Evolutionary conservation across 2,888 invertebrate species (phyloP).

Genomic region (Deilephila elpenor): DNA sequence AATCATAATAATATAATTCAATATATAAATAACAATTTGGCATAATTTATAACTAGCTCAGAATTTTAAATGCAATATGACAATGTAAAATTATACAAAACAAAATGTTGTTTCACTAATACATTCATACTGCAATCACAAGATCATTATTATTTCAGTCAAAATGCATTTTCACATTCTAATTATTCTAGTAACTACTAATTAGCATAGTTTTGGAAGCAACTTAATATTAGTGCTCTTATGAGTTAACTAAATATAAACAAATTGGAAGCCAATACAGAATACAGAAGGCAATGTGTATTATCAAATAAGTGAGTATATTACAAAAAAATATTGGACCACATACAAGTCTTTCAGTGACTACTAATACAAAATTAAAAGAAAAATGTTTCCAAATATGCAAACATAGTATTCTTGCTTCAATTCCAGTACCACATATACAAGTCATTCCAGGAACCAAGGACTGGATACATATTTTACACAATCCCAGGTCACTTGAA

Average conservation of each 20-base stretch:
- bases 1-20: slow-evolving; percentile 49
- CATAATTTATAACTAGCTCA: slow-evolving; percentile 74
- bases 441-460: neutral
- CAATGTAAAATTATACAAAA: slow-evolving; percentile 69
- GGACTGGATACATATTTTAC: neutral
- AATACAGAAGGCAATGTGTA: slow-evolving; percentile 43
- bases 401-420: neutral
- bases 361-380: slow-evolving; percentile 45
- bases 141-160: slow-evolving; percentile 77
- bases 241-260: slow-evolving; percentile 58
- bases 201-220: slow-evolving; percentile 77
- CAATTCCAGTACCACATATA: slow-evolving; percentile 3
- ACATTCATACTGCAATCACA: slow-evolving; percentile 79
- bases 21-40: slow-evolving; percentile 70
- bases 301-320: slow-evolving; percentile 40
- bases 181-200: slow-evolving; percentile 66
- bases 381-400: slow-evolving; percentile 29
- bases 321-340: slow-evolving; percentile 72
- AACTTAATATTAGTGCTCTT: slow-evolving; percentile 77
- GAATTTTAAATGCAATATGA: slow-evolving; percentile 78
- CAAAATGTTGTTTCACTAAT: slow-evolving; percentile 64
- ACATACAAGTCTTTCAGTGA: slow-evolving; percentile 73
- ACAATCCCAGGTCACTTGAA: slow-evolving; percentile 5
- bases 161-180: slow-evolving; percentile 73
- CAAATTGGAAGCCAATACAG: slow-evolving; percentile 66